Percentiles rank a stretch among this genome's conserved stretches.
phyloP scores from a whole-genome alignment of 1,140 invertebrate species.

The Lethrus apterus region DNA sequence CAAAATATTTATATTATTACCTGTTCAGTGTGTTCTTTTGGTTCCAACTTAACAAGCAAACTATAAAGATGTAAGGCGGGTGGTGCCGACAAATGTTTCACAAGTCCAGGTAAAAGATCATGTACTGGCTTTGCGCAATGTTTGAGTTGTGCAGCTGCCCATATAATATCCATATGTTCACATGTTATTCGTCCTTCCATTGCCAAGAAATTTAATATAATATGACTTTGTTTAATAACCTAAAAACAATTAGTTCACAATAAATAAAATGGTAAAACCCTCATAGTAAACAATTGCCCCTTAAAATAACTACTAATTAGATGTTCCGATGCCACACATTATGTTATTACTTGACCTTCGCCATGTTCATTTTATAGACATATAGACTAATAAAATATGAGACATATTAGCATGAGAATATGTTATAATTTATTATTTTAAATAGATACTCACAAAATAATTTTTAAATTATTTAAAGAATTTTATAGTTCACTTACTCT shows the following conservation, averaged over 20 bases:
- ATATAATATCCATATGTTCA: constrained; percentile 88
- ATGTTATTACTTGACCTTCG: too few species aligned
- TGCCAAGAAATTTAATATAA: constrained; percentile 85
- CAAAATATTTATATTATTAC: constrained; percentile 35
- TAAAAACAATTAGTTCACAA: constrained; percentile 33
- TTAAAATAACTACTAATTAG: too few species aligned
- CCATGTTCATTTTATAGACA: too few species aligned
- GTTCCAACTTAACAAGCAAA: constrained; percentile 74
- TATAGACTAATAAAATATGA: too few species aligned
- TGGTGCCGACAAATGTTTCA: constrained; percentile 80
- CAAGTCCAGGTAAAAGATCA: constrained; percentile 80
- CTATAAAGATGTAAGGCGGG: constrained; percentile 83
- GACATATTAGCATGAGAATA: too few species aligned
- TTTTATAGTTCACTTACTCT: too few species aligned
- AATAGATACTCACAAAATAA: too few species aligned
- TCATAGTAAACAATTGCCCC: too few species aligned
- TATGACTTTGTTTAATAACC: constrained; percentile 91
- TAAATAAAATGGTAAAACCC: constrained; percentile 1
- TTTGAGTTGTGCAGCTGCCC: constrained; percentile 88
- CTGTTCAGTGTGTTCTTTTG: constrained; percentile 88
- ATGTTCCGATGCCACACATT: too few species aligned
- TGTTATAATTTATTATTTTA: too few species aligned
- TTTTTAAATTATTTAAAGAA: too few species aligned
- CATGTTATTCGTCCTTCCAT: constrained; percentile 84
- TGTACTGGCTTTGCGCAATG: constrained; percentile 90